Percentiles rank a stretch among this genome's conserved stretches.
These are phyloP conservation scores for Lucinisca nassula DNA, from an alignment of 2,888 invertebrate genomes.

Conservation along the genomic window DNA sequence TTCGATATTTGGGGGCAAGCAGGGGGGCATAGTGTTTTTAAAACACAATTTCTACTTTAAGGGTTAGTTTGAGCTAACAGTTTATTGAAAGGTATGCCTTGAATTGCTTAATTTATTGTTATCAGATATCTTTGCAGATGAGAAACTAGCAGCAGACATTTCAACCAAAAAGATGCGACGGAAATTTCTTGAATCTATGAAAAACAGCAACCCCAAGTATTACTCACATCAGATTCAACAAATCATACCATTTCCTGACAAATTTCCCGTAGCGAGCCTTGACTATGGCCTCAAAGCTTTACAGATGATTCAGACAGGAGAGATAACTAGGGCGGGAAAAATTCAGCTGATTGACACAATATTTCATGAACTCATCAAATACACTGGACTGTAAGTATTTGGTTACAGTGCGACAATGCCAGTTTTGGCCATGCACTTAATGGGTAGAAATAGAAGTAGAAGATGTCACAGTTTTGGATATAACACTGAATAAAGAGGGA, in stretches of 20 bases:
- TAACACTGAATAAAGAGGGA: too few relatives aligned
- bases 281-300: slow-evolving; percentile 70
- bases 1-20: too few relatives aligned
- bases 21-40: too few relatives aligned
- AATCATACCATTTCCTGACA: slow-evolving; percentile 71
- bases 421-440: too few relatives aligned
- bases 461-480: too few relatives aligned
- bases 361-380: slow-evolving; percentile 73
- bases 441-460: too few relatives aligned
- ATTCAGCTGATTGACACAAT: slow-evolving; percentile 74
- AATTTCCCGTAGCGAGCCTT: slow-evolving; percentile 69
- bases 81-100: too few relatives aligned
- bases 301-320: slow-evolving; percentile 73
- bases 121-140: slow-evolving; percentile 57
- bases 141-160: slow-evolving; percentile 65
- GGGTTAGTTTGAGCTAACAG: too few relatives aligned
- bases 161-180: slow-evolving; percentile 70
- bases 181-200: slow-evolving; percentile 70
- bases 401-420: not conserved
- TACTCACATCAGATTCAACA: slow-evolving; percentile 72
- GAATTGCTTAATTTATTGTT: too few relatives aligned
- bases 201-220: slow-evolving; percentile 71
- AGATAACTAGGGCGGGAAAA: slow-evolving; percentile 71
- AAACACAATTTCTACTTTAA: too few relatives aligned
- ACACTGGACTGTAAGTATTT: slow-evolving; percentile 72